These are phyloP conservation scores for Nomada hirtipes DNA, from an alignment of 2,888 invertebrate genomes.

Conservation along the genomic window DNA sequence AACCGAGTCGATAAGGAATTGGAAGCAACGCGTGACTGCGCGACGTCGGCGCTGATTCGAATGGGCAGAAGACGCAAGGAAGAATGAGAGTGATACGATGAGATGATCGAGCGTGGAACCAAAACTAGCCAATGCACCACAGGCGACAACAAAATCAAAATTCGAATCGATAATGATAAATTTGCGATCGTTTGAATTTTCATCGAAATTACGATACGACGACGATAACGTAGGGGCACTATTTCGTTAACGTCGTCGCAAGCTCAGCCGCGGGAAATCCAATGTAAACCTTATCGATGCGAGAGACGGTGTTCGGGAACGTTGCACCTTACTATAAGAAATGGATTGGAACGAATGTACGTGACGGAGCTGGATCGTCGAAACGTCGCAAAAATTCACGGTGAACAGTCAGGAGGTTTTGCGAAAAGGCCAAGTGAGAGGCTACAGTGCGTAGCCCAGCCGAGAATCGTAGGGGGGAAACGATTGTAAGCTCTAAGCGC, in stretches of 20 bases:
- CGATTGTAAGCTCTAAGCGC: slow-evolving; percentile 42
- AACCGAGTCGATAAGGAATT: slow-evolving; percentile 42
- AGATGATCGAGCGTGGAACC: slow-evolving; percentile 15
- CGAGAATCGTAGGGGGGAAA: slow-evolving; percentile 54
- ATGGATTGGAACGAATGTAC: slow-evolving; percentile 79
- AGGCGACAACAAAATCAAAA: no score
- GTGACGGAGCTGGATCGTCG: slow-evolving; percentile 24
- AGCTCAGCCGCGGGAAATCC: slow-evolving; percentile 75
- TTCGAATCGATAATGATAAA: not conserved
- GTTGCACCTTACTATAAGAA: slow-evolving; percentile 83
- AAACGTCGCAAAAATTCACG: slow-evolving; percentile 17
- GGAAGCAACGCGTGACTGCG: slow-evolving; percentile 43
- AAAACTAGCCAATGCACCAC: no score
- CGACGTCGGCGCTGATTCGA: slow-evolving; percentile 19
- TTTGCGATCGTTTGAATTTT: slow-evolving; percentile 5
- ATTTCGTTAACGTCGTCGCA: slow-evolving; percentile 15
- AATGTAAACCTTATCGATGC: slow-evolving; percentile 81
- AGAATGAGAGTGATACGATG: not conserved
- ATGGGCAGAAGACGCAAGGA: slow-evolving; percentile 43
- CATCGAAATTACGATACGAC: slow-evolving; percentile 11
- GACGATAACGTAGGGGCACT: slow-evolving; percentile 38
- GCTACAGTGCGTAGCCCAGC: slow-evolving; percentile 66
- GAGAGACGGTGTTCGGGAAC: slow-evolving; percentile 5
- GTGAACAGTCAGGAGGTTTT: slow-evolving; percentile 33
- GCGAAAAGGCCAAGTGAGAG: slow-evolving; percentile 66